Conservation (phyloP, 2,797 vertebrate genomes). For the Lacerta agilis region DNA sequence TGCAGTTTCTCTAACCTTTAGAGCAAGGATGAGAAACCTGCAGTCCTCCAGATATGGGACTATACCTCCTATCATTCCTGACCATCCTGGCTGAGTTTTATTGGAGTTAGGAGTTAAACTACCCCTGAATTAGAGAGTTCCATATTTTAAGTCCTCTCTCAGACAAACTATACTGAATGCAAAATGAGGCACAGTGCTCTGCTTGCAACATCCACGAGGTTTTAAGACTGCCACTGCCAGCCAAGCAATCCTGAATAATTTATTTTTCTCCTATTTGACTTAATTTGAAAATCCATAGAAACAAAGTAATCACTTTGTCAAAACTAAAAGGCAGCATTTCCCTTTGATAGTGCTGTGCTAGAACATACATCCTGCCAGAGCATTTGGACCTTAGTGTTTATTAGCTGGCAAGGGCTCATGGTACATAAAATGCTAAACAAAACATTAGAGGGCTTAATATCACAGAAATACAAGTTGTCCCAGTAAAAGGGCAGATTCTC, state of each 20-base stretch:
- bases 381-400: not conserved
- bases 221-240: not conserved
- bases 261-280: not conserved
- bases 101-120: not conserved
- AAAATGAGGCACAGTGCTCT: not conserved
- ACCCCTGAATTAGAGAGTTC: not conserved
- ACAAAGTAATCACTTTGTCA: not conserved
- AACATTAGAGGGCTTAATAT: not conserved
- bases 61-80: not conserved
- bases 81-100: not conserved
- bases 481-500: not conserved
- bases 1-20: not conserved
- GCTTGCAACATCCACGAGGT: not conserved
- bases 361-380: not conserved
- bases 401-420: not conserved
- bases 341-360: not conserved
- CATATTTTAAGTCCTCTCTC: not conserved
- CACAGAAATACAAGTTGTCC: not conserved
- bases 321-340: not conserved
- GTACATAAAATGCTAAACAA: not conserved
- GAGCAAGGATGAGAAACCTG: not conserved
- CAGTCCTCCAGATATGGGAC: not conserved
- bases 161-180: not conserved
- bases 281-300: not conserved
- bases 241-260: not conserved